Evolutionary conservation across 2,113 vertebrate genomes (phyloP).

Genomic region (Pelusios castaneus): DNA sequence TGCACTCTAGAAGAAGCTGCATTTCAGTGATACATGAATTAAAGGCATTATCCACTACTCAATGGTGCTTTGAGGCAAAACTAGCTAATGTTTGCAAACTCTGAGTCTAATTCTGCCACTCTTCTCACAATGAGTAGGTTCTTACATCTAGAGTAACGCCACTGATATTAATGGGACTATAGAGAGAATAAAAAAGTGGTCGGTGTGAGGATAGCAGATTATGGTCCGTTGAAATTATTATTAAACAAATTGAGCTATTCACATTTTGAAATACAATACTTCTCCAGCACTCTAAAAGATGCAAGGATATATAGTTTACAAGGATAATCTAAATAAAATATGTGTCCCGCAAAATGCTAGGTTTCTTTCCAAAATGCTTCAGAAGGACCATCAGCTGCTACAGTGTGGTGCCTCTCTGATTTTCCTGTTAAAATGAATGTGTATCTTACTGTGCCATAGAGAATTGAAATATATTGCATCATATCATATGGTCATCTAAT

Average conservation of each 20-base stretch:
- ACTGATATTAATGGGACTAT: neutral
- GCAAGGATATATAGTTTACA: neutral
- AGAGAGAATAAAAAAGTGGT: neutral
- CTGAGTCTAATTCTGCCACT: neutral
- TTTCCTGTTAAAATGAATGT: slow-evolving; percentile 52
- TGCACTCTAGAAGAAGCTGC: neutral
- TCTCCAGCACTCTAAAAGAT: neutral
- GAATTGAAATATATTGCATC: slow-evolving; percentile 54
- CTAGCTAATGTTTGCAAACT: neutral
- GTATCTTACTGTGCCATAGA: slow-evolving; percentile 62
- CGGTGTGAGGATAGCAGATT: neutral
- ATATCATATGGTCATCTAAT: slow-evolving; percentile 60
- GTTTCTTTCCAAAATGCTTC: neutral
- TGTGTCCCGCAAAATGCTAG: neutral
- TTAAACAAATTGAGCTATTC: neutral
- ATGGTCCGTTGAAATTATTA: fast-evolving
- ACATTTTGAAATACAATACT: neutral
- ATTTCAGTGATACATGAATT: neutral
- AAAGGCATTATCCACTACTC: neutral
- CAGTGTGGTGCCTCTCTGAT: slow-evolving; percentile 47
- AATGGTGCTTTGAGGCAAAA: neutral
- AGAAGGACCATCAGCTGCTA: slow-evolving; percentile 46
- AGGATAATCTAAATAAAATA: neutral
- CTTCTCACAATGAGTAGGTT: neutral
- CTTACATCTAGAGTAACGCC: fast-evolving